Base-by-base conservation (phyloP, 1,140 invertebrate species). In the Panulirus ornatus region DNA sequence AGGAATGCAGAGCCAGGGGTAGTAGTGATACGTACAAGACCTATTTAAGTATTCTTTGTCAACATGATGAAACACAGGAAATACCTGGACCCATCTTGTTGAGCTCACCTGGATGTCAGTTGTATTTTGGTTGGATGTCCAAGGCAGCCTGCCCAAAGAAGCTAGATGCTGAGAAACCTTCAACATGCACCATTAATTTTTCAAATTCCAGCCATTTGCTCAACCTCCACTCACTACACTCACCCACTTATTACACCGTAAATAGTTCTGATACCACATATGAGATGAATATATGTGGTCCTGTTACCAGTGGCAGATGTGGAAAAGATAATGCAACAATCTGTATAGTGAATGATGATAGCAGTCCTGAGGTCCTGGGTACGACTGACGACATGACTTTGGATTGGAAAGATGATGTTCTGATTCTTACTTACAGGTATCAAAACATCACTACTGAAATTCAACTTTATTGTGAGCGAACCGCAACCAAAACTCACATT, bases 201-300 rank as follows among this genome's bases (percentile, higher is more conserved):
- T 78, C 85, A 6, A 78, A 76, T 38, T 87, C 73, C 0, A 36
- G 27, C 54, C 38, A 87, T 36, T 6, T 34, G 5, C 76, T 87
- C 11, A 76, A 87, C 40, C 58, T 87, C 16, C 85, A 87, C n/a
- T 47, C 30, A 1, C 34, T 87, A 40, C 85, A 78, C n/a, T n/a
- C 73, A 2, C 27, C 22, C 40, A 78, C 11, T 11, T 87, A 40
- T 22, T 87, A 79, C 54, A 66, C 71, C 22, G 47, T 73, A 6
- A 76, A 73, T 1, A 11, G 34, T 34, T 8, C 51, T 8, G 8
- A 79, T 22, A n/a, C 73, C 3, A 63, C 34, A 9, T 87, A 87
- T 22, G 85, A 87, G 75, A n/a, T 87, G 22, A 87, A 87, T 5
- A 42, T 87, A 30, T 87, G 85, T 63, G 85, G 85, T 54, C 75